Evolutionary conservation across 1,140 invertebrate species (phyloP), one percentile per base, ranked within the genome.

Genomic region (Ceratina calcarata): DNA sequence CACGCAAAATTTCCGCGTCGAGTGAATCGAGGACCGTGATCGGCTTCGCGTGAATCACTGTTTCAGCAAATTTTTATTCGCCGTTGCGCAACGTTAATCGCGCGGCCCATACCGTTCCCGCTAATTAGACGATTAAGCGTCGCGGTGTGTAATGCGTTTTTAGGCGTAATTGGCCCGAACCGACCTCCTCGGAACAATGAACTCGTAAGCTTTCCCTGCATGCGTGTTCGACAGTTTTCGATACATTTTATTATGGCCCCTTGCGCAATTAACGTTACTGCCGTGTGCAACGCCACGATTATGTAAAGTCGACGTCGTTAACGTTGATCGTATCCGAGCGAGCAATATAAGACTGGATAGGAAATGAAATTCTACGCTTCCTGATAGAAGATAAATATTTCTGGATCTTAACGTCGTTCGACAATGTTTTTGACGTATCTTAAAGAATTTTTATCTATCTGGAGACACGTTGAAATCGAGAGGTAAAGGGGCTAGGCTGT

Each of bases 401-500:
- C 6, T 37, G 2, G 32, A 37, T 6, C 32, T 6, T n/a, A n/a
- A n/a, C n/a, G n/a, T 2, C 32, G 32, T 37, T 37, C 32, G 6
- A 37, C 6, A 37, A 37, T 6, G 32, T 37, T 6, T 37, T 37
- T 37, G 32, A 37, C 32, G 32, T 55, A 27, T 22, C 49, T 37
- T 16, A n/a, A 20, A 49, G 57, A 62, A 60, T 55, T 24, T 55
- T 58, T 66, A 22, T 73, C 51, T 71, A 58, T 55, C 13, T 24
- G 81, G 4, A 32, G 3, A 0, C n/a, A 24, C 27, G 58, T 61
- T 75, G 80, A 73, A 73, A 58, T 58, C 20, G 51, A 72, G 66
- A 27, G 69, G 69, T 61, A 78, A 69, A 66, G 65, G 65, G 60
- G 57, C 37, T 84, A 73, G 70, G 32, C 76, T 76, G 61, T 69